phyloP scores from a whole-genome alignment of 2,113 vertebrate genomes.

The Lichenostomus cassidix region DNA sequence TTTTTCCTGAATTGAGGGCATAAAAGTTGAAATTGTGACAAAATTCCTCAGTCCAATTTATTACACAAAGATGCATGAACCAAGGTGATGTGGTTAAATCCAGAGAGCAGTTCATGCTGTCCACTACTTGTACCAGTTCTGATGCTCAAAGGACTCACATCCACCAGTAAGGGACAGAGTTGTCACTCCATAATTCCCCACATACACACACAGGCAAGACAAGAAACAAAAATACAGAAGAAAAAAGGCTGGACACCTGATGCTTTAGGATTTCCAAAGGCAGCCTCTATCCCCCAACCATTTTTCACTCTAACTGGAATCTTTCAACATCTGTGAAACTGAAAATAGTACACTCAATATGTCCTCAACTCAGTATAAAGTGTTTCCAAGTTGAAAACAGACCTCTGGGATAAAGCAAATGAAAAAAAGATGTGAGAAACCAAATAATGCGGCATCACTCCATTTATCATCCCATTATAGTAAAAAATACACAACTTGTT shows the following conservation, averaged over 20 bases:
- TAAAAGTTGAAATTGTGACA: neutral
- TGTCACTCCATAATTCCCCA: neutral
- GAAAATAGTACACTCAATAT: neutral
- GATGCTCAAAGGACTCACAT: neutral
- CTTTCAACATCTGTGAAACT: neutral
- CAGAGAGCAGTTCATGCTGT: neutral
- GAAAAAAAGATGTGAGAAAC: constrained; percentile 21
- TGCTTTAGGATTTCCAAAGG: neutral
- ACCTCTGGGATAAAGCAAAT: constrained; percentile 5
- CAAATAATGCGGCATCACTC: neutral
- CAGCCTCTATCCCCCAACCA: neutral
- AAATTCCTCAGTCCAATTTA: neutral
- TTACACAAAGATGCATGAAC: neutral
- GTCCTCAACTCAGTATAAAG: neutral
- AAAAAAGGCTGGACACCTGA: neutral
- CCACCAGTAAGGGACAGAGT: neutral
- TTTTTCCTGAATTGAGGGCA: neutral
- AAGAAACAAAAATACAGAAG: neutral
- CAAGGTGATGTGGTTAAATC: neutral
- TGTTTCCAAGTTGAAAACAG: constrained; percentile 8
- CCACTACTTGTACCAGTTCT: neutral
- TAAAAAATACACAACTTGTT: neutral
- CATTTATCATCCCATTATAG: neutral
- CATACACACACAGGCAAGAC: neutral
- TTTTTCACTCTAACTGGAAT: neutral